Conservation (phyloP, 1,140 invertebrate genomes). For the Cryptotermes secundus region DNA sequence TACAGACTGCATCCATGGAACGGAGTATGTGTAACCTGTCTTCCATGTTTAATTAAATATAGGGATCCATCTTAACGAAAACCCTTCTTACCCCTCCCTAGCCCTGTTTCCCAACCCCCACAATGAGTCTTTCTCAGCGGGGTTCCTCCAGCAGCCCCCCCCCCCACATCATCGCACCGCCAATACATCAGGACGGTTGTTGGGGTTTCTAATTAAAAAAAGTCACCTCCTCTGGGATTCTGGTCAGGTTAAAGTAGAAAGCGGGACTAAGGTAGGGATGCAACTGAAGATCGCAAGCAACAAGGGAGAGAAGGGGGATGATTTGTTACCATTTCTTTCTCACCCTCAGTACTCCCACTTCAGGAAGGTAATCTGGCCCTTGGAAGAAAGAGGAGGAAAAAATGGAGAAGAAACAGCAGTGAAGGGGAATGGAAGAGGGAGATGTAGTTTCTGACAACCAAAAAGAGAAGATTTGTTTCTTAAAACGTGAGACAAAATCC, state of each 20-base stretch:
- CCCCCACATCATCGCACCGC: neutral
- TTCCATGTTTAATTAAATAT: slow-evolving; percentile 20
- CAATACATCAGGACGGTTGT: neutral
- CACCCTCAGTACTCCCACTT: neutral
- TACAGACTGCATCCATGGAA: neutral
- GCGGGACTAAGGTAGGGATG: neutral
- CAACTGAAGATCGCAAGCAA: neutral
- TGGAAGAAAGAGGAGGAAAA: neutral
- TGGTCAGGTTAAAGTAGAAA: slow-evolving; percentile 5
- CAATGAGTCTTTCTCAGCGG: neutral
- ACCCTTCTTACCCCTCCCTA: neutral
- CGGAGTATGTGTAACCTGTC: neutral
- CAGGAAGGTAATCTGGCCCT: neutral
- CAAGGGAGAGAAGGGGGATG: neutral
- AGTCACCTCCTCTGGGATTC: slow-evolving; percentile 4
- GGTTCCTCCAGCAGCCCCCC: neutral
- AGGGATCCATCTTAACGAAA: neutral
- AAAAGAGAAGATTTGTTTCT: slow-evolving; percentile 20
- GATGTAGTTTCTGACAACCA: neutral
- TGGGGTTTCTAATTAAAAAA: slow-evolving; percentile 9
- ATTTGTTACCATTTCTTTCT: slow-evolving; percentile 1
- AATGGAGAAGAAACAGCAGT: neutral
- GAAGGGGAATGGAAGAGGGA: neutral
- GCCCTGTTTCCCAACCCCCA: neutral
- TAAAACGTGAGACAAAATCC: slow-evolving; percentile 4